Conservation (phyloP, 2,888 invertebrate species). For the Sussaba pulchella region DNA sequence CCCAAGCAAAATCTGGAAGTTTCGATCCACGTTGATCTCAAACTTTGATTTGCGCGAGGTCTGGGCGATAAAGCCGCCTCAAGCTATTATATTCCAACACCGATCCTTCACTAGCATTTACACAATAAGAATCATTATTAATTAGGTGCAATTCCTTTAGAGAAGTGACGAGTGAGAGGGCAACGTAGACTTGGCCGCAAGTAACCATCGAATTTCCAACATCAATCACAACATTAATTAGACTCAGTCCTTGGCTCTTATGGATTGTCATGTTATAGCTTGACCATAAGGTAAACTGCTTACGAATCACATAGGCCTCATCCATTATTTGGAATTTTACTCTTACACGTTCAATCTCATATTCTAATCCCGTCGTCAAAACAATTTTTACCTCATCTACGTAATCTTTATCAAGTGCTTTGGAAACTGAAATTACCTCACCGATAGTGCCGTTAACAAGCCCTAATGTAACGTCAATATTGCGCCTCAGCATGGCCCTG, state of each 20-base stretch:
- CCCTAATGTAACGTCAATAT: no score
- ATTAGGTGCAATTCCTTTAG: conserved; percentile 60
- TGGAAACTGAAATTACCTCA: no score
- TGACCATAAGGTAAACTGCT: no score
- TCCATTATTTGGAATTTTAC: no score
- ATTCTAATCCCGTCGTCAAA: no score
- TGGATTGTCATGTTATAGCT: no score
- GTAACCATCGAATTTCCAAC: conserved; percentile 62
- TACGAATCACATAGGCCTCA: no score
- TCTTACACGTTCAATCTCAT: not conserved
- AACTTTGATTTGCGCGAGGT: conserved; percentile 37
- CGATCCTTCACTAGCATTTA: conserved; percentile 60
- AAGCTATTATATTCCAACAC: conserved; percentile 68
- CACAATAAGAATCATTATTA: not conserved
- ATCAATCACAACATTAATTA: conserved; percentile 63
- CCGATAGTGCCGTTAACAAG: no score
- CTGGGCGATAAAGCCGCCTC: conserved; percentile 32
- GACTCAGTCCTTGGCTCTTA: conserved; percentile 28
- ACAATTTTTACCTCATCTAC: no score
- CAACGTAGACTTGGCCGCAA: conserved; percentile 69
- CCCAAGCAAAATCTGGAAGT: no score
- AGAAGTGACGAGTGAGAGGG: conserved; percentile 64
- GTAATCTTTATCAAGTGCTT: no score
- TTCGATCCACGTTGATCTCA: not conserved
- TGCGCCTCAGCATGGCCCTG: no score